These are phyloP conservation scores for Seriola quinqueradiata DNA, from an alignment of 2,113 vertebrate genomes.

Conservation along the genomic window DNA sequence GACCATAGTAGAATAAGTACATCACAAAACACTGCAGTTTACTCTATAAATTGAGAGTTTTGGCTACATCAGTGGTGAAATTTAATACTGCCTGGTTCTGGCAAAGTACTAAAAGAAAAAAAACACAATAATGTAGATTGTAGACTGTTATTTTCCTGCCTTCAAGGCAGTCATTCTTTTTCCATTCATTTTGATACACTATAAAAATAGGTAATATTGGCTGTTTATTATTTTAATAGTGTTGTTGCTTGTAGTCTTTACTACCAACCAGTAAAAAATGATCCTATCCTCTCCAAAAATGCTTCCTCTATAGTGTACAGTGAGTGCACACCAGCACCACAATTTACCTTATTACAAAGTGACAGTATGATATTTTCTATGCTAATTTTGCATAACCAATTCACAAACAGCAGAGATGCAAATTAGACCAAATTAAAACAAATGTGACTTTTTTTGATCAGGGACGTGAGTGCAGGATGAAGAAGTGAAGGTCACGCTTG, in stretches of 20 bases:
- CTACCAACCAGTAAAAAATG: not conserved
- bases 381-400: constrained; percentile 8
- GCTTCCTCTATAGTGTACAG: not conserved
- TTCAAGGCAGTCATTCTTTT: not conserved
- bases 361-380: constrained; percentile 22
- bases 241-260: constrained; percentile 11
- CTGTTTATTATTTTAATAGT: constrained; percentile 3
- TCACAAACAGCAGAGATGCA: constrained; percentile 2
- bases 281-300: not conserved
- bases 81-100: too few species aligned
- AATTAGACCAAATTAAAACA: constrained; percentile 41
- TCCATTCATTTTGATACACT: not conserved
- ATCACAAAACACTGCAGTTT: not conserved
- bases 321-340: not conserved
- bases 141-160: not conserved
- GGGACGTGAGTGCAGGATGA: not conserved
- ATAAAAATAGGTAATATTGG: constrained; percentile 8
- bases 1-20: not conserved
- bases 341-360: not conserved
- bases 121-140: not conserved
- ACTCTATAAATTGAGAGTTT: not conserved
- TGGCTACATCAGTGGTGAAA: not conserved
- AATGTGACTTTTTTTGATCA: constrained; percentile 4
- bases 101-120: not conserved
- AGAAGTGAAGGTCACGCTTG: constrained; percentile 5